Percentiles rank a stretch among this genome's conserved stretches.
phyloP scores from a whole-genome alignment of 92 coral and sea anemone species.

The Scolanthus callimorphus region DNA sequence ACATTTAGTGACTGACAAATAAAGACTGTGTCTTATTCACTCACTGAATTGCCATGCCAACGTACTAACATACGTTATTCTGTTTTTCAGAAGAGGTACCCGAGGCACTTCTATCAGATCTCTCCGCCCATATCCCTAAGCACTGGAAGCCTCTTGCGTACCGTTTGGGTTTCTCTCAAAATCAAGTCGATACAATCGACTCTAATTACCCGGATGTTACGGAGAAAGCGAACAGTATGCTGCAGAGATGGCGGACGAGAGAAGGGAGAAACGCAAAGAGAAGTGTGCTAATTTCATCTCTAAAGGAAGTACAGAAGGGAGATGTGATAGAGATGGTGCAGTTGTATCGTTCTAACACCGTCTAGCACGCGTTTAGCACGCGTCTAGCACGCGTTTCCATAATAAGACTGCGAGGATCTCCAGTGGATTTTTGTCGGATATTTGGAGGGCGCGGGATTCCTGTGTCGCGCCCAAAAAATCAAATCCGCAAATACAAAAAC shows the following conservation, averaged over 20 bases:
- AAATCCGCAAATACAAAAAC: too few relatives aligned
- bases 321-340: conserved; percentile 43
- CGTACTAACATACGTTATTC: too few relatives aligned
- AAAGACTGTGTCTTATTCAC: neutral
- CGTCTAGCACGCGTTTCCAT: too few relatives aligned
- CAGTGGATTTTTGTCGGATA: too few relatives aligned
- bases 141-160: conserved; percentile 44
- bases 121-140: conserved; percentile 27
- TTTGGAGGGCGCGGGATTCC: too few relatives aligned
- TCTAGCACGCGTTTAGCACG: too few relatives aligned
- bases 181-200: conserved; percentile 23
- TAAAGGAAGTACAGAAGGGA: conserved; percentile 13
- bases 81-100: conserved; percentile 34
- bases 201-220: conserved; percentile 16
- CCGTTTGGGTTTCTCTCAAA: conserved; percentile 22
- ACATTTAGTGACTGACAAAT: too few relatives aligned
- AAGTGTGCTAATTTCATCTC: conserved; percentile 20
- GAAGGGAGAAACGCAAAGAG: conserved; percentile 40
- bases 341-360: too few relatives aligned
- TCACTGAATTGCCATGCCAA: neutral
- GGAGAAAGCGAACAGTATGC: conserved; percentile 55
- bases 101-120: conserved; percentile 22
- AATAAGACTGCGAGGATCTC: too few relatives aligned
- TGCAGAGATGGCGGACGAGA: conserved; percentile 37
- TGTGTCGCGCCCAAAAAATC: too few relatives aligned